A percentile compares a stretch with the other conserved stretches of the same genome.
Evolutionary conservation across 2,113 vertebrate species (phyloP).

Genomic region (Sminthopsis crassicaudata): DNA sequence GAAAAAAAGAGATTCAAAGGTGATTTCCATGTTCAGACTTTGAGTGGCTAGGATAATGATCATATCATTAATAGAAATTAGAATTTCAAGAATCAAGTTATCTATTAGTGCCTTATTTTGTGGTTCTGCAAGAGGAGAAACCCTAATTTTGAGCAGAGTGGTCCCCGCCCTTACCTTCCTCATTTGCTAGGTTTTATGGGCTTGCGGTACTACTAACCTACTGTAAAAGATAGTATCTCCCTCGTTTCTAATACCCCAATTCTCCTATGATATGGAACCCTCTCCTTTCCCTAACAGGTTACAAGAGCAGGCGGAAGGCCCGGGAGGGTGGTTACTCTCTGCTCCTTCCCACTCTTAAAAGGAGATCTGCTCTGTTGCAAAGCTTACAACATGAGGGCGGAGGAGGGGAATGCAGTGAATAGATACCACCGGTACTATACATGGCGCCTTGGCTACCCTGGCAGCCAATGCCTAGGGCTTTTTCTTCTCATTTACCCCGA

Average conservation of each 20-base stretch:
- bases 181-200: not conserved
- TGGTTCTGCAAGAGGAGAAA: not conserved
- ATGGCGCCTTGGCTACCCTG: not conserved
- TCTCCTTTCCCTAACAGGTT: not conserved
- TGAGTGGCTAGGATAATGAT: not conserved
- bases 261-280: not conserved
- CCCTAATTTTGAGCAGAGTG: not conserved
- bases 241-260: not conserved
- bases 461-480: not conserved
- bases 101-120: not conserved
- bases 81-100: not conserved
- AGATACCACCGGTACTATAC: not conserved
- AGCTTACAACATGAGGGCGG: not conserved
- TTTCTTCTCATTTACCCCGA: not conserved
- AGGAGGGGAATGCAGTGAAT: not conserved
- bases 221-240: not conserved
- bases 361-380: not conserved
- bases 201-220: not conserved
- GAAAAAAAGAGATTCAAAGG: not conserved
- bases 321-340: not conserved
- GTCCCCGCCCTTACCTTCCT: not conserved
- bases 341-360: not conserved
- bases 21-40: not conserved
- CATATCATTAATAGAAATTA: not conserved
- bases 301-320: not conserved